phyloP scores from a whole-genome alignment of 2,113 vertebrate genomes.

The Cephalophus harveyi region DNA sequence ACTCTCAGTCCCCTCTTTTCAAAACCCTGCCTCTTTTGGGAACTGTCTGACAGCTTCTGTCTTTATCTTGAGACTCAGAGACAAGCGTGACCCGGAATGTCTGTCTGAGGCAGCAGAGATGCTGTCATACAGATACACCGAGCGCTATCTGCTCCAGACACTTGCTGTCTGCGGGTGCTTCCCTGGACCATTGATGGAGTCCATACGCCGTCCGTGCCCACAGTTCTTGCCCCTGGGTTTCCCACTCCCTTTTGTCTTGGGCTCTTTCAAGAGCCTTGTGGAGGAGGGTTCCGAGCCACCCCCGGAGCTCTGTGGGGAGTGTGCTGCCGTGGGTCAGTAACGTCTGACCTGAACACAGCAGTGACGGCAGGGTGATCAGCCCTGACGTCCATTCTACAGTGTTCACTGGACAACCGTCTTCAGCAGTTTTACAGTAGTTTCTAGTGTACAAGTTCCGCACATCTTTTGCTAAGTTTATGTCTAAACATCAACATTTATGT shows the following conservation, averaged over 20 bases:
- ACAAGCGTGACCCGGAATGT: background rate
- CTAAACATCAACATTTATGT: background rate
- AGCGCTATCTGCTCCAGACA: slow-evolving; percentile 6
- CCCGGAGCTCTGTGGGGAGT: background rate
- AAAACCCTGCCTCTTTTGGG: background rate
- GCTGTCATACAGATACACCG: background rate
- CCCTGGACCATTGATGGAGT: background rate
- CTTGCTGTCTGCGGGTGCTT: background rate
- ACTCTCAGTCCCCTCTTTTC: background rate
- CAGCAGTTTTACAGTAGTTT: background rate
- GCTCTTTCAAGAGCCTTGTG: background rate
- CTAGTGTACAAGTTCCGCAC: background rate
- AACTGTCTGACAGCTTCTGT: background rate
- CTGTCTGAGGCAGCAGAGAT: slow-evolving; percentile 11
- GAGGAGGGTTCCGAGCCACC: background rate
- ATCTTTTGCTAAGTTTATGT: background rate
- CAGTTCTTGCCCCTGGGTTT: background rate
- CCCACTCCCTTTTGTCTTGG: background rate
- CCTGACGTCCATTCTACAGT: rapidly evolving
- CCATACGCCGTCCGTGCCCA: background rate
- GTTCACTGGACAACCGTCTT: background rate
- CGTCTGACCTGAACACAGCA: rapidly evolving
- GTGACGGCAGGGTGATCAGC: background rate
- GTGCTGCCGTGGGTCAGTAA: background rate
- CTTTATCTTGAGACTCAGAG: slow-evolving; percentile 53